Conservation (phyloP, 2,797 vertebrate genomes). For the Sebastes reedi region DNA sequence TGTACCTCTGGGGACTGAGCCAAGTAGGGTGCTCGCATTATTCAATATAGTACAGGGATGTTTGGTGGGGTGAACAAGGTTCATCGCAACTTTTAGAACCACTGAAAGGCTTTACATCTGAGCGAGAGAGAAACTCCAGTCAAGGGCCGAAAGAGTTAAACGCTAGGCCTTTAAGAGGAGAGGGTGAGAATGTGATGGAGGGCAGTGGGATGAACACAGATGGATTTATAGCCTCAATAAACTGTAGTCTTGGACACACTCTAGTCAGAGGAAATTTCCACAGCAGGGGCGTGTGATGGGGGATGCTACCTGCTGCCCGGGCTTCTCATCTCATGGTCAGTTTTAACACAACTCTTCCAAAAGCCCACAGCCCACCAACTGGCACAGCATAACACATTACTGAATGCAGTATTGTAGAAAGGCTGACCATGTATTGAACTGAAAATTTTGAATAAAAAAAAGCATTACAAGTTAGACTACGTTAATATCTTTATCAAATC, state of each 20-base stretch:
- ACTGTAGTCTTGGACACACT: constrained; percentile 51
- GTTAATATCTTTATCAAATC: not conserved
- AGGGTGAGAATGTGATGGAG: not conserved
- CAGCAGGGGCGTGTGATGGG: constrained; percentile 62
- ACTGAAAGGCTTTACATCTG: not conserved
- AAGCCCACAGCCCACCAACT: constrained; percentile 44
- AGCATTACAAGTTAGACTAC: not conserved
- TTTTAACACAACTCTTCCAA: constrained; percentile 77
- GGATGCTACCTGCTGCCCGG: constrained; percentile 49
- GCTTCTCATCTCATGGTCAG: constrained; percentile 76
- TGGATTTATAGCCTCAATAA: constrained; percentile 77
- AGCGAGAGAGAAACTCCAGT: not conserved
- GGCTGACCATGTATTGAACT: not conserved
- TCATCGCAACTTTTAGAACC: constrained; percentile 5
- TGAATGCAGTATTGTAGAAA: constrained; percentile 8
- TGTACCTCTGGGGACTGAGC: constrained; percentile 16
- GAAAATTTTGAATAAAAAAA: not conserved
- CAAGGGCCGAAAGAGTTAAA: constrained; percentile 17
- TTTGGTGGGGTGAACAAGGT: not conserved
- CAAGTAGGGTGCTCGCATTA: constrained; percentile 6
- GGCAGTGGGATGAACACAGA: constrained; percentile 20
- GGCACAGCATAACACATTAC: not conserved
- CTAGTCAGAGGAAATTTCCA: constrained; percentile 72
- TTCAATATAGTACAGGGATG: not conserved
- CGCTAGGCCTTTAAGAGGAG: not conserved